Base-by-base conservation (phyloP, 2,113 vertebrate genomes). In the Ceyx melanurus region DNA sequence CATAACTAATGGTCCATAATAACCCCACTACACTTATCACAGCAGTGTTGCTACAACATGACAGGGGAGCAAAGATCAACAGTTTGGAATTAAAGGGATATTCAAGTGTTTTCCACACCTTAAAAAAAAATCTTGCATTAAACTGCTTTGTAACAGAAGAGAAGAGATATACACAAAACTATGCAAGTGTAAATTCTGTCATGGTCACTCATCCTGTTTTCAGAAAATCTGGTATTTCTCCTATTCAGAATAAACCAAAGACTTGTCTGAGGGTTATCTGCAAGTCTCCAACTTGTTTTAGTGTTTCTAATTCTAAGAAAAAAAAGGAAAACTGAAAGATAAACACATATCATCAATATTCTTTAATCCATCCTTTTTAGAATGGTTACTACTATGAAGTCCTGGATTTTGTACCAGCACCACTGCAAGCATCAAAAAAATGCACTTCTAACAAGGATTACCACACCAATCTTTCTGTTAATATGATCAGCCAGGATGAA, bases 151-250 rank as follows among this genome's bases (percentile, higher is more conserved):
- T 37, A 62, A 50, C 3, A 56, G 18, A 22, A 77, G 31, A 51
- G 35, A 48, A 79, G n/a, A n/a, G 31, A n/a, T 15, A 14, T 6
- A 29, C 15, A 33, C n/a, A 79, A 85, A 85, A 25, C 31, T 22
- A 18, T 0, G 10, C 1, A 0, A 42, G 10, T 11, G 15, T 15
- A 53, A 75, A 67, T 78, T 58, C 61, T 56, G 8, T n/a, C 4
- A 0, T 17, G 21, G 46, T 4, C 35, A 35, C 21, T 46, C 16
- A 8, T 35, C 13, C 23, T 68, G 1, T 57, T 54, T 31, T 66
- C 66, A 90, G 42, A 51, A 90, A 83, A 81, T 48, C 16, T 16
- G 2, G 62, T 60, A 8, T 90, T 86, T 58, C 43, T 77, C 43
- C 31, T 48, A 2, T 17, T 83, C 15, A 9, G 6, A 15, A 54